Evolutionary conservation across 1,140 invertebrate genomes (phyloP), one percentile per base, ranked within the genome.

Genomic region (Helicoverpa zea): DNA sequence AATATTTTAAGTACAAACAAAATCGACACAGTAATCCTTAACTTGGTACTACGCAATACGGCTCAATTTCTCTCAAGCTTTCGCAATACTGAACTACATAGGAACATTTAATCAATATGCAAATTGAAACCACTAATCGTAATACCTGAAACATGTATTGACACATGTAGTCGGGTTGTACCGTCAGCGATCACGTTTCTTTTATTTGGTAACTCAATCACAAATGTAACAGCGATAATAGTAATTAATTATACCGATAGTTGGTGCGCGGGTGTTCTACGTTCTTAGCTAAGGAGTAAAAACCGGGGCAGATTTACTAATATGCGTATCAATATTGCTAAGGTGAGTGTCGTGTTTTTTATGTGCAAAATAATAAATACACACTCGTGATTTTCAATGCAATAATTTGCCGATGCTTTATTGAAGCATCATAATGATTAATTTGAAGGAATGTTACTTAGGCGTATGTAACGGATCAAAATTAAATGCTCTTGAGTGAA

Each of bases 131-230:
- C 16, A 49, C 35, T 64, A 43, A 64, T 64, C 63, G 63, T 49
- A 66, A 66, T 66, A 66, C 63, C 43, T 66, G 16, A 66, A 66
- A 49, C 63, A 66, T 49, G 35, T 66, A 66, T 49, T 66, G 63
- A 66, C 63, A 66, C 43, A 66, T 66, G 63, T 66, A 43, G 35
- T 49, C 63, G 49, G n/a, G 12, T 14, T 12, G 35, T 35, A 43
- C 30, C 43, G 63, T 47, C 63, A 49, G 9, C 10, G n/a, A 66
- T 66, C 63, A 66, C 63, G 63, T 66, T 66, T 49, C 43, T 66
- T 66, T 66, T 66, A 66, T 49, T 66, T 49, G 35, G 63, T 66
- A 66, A 49, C 43, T 49, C 43, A 49, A 66, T 49, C 35, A 64
- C 30, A 63, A 63, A 29, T 64, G 63, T 64, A 64, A 43, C 63